Evolutionary conservation across 1,140 invertebrate species (phyloP).

Genomic region (Euglossa dilemma): DNA sequence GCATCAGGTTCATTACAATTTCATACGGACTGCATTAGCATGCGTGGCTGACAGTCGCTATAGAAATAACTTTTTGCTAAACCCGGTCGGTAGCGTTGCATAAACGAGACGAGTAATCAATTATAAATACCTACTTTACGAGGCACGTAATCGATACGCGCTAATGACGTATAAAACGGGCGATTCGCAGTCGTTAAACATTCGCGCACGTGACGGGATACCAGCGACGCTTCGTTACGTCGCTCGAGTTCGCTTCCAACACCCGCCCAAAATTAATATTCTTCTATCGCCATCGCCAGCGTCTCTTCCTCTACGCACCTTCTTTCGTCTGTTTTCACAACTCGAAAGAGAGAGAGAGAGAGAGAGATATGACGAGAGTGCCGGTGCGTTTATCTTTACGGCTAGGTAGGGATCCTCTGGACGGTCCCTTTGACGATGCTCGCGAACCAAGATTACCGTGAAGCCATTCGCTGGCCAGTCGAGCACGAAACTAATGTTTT

Average conservation of each 20-base stretch:
- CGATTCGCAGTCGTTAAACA: constrained; percentile 17
- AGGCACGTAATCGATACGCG: constrained; percentile 12
- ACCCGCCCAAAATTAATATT: background rate
- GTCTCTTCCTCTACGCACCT: no score
- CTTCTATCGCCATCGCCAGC: background rate
- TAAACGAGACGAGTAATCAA: constrained; percentile 22
- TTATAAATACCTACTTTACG: constrained; percentile 30
- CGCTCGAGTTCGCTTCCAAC: background rate
- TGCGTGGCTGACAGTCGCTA: background rate
- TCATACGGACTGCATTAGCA: background rate
- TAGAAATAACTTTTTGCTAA: constrained; percentile 28
- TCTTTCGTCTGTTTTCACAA: no score
- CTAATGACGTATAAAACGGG: background rate
- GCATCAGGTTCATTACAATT: constrained; percentile 14
- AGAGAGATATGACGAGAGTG: background rate
- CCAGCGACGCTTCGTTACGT: background rate
- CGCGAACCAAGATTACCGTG: background rate
- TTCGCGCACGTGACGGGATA: background rate
- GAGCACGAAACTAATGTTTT: constrained; percentile 22
- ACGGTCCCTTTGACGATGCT: background rate
- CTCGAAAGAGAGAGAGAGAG: no score
- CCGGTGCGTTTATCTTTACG: background rate
- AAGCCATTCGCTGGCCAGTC: background rate
- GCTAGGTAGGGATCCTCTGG: background rate
- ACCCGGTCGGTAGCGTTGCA: constrained; percentile 7